Evolutionary conservation across 2,113 vertebrate species (phyloP).

Genomic region (Phainopepla nitens): DNA sequence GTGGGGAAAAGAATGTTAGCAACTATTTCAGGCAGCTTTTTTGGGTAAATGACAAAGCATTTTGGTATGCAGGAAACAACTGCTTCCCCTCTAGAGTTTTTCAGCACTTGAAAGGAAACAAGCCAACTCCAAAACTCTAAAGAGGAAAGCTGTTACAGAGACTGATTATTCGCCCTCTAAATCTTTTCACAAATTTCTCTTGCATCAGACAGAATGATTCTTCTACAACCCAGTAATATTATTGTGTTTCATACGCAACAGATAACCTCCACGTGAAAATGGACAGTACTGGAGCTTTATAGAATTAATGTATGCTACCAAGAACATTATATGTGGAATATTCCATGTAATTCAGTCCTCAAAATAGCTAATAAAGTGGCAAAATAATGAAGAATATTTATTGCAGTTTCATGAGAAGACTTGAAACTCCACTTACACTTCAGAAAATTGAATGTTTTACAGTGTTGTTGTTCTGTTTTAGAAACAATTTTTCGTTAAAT

Average conservation of each 20-base stretch:
- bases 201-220: not conserved
- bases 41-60: constrained; percentile 62
- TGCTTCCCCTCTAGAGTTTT: constrained; percentile 65
- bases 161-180: constrained; percentile 22
- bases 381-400: not conserved
- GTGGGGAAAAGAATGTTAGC: not conserved
- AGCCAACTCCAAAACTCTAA: constrained; percentile 50
- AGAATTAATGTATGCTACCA: not conserved
- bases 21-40: constrained; percentile 22
- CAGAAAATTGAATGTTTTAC: not conserved
- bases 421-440: not conserved
- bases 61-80: constrained; percentile 72
- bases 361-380: not conserved
- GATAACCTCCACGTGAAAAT: not conserved
- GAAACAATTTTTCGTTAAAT: not conserved
- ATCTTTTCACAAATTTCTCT: constrained; percentile 22
- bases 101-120: constrained; percentile 26
- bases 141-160: constrained; percentile 59
- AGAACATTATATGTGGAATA: not conserved
- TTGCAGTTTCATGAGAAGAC: not conserved
- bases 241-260: not conserved
- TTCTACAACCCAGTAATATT: not conserved
- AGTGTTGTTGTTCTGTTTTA: not conserved
- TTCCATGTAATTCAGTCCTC: not conserved
- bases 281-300: not conserved